Percentiles rank a stretch among this genome's conserved stretches.
phyloP scores from a whole-genome alignment of 2,113 vertebrate species.

The Melanerpes aurifrons region DNA sequence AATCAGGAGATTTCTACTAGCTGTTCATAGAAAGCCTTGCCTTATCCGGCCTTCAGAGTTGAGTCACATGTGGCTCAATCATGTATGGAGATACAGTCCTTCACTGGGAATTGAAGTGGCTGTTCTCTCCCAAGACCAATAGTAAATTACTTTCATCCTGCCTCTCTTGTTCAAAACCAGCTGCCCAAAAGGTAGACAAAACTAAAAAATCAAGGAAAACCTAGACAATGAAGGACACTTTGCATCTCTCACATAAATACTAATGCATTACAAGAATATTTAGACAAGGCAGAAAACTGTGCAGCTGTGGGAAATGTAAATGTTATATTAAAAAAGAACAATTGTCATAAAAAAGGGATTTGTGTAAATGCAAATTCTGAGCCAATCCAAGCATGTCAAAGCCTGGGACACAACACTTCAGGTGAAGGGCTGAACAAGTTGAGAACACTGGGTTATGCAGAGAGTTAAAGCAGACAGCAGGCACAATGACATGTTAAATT shows the following conservation, averaged over 20 bases:
- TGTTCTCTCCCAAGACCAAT: neutral
- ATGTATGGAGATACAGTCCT: neutral
- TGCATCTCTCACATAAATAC: neutral
- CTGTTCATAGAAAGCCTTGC: neutral
- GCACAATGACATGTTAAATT: constrained; percentile 98
- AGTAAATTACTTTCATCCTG: neutral
- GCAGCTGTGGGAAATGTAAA: neutral
- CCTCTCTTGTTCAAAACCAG: neutral
- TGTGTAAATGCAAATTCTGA: constrained; percentile 19
- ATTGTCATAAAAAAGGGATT: neutral
- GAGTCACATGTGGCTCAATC: neutral
- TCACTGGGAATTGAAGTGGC: neutral
- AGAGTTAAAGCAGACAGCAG: constrained; percentile 88
- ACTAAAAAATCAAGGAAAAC: neutral
- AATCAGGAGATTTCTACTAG: neutral
- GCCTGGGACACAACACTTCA: constrained; percentile 32
- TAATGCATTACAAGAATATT: neutral
- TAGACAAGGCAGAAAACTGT: neutral
- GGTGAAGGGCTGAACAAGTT: constrained; percentile 63
- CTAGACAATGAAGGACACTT: neutral
- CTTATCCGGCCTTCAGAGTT: neutral
- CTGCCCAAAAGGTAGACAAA: neutral
- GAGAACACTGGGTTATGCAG: constrained; percentile 62
- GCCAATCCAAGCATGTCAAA: constrained; percentile 44
- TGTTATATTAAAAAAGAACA: neutral